Base-by-base conservation (phyloP, 2,113 vertebrate species). In the Crotalus tigris region DNA sequence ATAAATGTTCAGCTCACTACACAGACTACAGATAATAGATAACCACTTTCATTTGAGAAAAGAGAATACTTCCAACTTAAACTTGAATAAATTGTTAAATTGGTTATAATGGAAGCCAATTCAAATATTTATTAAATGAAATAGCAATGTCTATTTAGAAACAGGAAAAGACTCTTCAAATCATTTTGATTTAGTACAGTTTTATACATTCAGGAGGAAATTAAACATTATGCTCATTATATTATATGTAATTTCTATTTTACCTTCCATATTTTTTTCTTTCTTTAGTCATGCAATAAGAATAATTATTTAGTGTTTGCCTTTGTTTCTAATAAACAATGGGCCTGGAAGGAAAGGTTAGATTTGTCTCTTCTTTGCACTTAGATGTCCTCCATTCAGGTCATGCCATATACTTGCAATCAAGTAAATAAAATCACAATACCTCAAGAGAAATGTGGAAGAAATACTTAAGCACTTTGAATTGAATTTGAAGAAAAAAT, bases 41-140 rank as follows among this genome's bases (percentile, higher is more conserved):
- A 29, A 29, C 87, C n/a, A 92, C 49, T 61, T 88, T 89, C 49
- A 85, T 90, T 51, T 95, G 94, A 96, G 90, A 92, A 53, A 94
- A 91, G 93, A 89, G 54, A 92, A 53, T 93, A 0, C 92, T 96
- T 95, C 94, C 91, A 94, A 92, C n/a, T 92, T 95, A 95, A 94
- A 12, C 57, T 51, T 51, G 33, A 10, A 85, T 91, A 75, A 92
- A 69, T 75, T 46, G 58, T 55, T 88, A 46, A 87, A 53, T 91
- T 44, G 23, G 21, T 85, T 81, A 21, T 81, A 21, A 81, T 6
- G 39, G 75, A 81, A 81, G 15, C 33, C n/a, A 81, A 81, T 81
- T 39, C 75, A 81, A 81, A 81, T 39, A 44, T 81, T 39, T 81
- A 2, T 23, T 93, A 10, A 53, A 39, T 29, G 17, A 6, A 92